Conservation (phyloP, 2,888 invertebrate genomes). For the Anaspis maculata region DNA sequence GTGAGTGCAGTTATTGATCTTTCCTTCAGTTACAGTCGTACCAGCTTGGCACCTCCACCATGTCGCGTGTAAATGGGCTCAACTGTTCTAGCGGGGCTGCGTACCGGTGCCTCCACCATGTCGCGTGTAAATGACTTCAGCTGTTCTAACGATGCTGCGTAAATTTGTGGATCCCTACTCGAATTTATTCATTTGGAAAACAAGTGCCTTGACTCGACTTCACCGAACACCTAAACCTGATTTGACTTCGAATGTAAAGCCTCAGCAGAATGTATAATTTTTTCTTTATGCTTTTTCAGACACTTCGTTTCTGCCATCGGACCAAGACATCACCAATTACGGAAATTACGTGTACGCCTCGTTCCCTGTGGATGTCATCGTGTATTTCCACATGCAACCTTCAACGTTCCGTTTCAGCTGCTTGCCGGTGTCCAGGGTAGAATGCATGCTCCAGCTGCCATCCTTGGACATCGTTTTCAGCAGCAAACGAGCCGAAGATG, state of each 20-base stretch:
- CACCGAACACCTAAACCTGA: no score
- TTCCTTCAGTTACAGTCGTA: no score
- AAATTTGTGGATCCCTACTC: no score
- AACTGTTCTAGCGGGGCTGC: no score
- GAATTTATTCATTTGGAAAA: no score
- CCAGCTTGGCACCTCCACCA: no score
- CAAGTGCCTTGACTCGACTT: no score
- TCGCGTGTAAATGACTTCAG: no score
- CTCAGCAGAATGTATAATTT: conserved; percentile 1
- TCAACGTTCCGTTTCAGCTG: conserved; percentile 95
- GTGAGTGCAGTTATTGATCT: conserved; percentile 10
- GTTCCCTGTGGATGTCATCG: conserved; percentile 97
- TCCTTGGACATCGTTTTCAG: conserved; percentile 97
- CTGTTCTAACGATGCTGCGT: no score
- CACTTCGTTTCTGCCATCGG: conserved; percentile 33
- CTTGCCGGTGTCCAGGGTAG: conserved; percentile 88
- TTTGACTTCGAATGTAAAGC: no score
- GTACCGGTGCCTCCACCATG: no score
- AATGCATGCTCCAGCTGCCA: conserved; percentile 92
- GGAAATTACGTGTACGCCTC: conserved; percentile 83
- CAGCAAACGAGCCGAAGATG: conserved; percentile 78
- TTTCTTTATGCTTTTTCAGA: conserved; percentile 18
- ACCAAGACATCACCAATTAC: conserved; percentile 53
- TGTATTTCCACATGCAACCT: conserved; percentile 97
- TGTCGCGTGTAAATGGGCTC: no score